phyloP scores from a whole-genome alignment of 1,140 invertebrate species.

The Proales similis region DNA sequence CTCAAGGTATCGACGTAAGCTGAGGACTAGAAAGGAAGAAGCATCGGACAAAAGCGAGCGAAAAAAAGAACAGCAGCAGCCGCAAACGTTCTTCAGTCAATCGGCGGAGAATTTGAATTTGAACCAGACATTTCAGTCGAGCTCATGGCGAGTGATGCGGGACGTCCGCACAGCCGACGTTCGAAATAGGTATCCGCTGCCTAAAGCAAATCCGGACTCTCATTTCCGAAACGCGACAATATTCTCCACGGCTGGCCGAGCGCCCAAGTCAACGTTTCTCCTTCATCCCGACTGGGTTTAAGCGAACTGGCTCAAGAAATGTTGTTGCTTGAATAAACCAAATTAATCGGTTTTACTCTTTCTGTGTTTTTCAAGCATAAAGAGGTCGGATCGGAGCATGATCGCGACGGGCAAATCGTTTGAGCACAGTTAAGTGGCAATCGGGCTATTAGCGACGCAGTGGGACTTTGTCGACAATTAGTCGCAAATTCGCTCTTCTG shows the following conservation, averaged over 20 bases:
- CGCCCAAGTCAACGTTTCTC: slow-evolving; percentile 33
- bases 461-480: too few species aligned
- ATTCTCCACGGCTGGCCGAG: slow-evolving; percentile 27
- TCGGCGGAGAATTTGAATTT: slow-evolving; percentile 12
- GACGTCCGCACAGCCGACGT: slow-evolving; percentile 15
- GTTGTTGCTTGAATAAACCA: too few species aligned
- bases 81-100: slow-evolving; percentile 14
- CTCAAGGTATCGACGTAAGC: slow-evolving; percentile 18
- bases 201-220: slow-evolving; percentile 37
- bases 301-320: too few species aligned
- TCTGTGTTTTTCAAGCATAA: too few species aligned
- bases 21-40: neutral
- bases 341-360: too few species aligned
- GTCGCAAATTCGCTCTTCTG: too few species aligned
- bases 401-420: too few species aligned
- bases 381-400: too few species aligned
- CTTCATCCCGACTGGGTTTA: slow-evolving; percentile 37
- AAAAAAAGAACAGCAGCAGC: too few species aligned
- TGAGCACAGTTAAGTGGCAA: too few species aligned
- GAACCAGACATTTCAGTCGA: slow-evolving; percentile 9
- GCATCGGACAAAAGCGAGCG: slow-evolving; percentile 4
- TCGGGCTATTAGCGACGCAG: too few species aligned
- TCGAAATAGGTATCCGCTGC: slow-evolving; percentile 25
- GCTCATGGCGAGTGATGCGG: slow-evolving; percentile 22
- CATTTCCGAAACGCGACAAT: slow-evolving; percentile 35